Evolutionary conservation across 1,140 invertebrate species (phyloP).

Genomic region (Drosophila dunni): DNA sequence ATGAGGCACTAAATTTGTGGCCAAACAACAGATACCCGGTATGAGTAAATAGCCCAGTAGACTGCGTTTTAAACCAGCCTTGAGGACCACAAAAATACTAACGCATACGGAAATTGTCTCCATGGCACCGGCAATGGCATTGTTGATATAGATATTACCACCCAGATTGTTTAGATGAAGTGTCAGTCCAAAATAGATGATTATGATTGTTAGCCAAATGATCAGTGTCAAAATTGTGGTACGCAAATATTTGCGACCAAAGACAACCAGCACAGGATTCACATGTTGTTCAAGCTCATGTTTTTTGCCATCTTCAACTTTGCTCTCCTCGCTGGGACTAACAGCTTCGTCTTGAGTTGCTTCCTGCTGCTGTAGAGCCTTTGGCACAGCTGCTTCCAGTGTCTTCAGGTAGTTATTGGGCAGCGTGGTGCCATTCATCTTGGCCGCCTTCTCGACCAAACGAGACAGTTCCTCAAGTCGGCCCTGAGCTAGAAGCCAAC

Average conservation of each 20-base stretch:
- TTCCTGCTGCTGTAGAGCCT: slow-evolving; percentile 14
- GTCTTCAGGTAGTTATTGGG: slow-evolving; percentile 88
- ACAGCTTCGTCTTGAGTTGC: slow-evolving; percentile 24
- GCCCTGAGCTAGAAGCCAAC: slow-evolving; percentile 92
- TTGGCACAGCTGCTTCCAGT: slow-evolving; percentile 82
- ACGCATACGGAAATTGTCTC: slow-evolving; percentile 89
- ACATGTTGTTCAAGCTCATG: slow-evolving; percentile 41
- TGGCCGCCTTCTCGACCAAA: slow-evolving; percentile 89
- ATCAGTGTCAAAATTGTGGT: slow-evolving; percentile 88
- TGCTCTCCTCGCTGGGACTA: slow-evolving; percentile 28
- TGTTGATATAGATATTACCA: slow-evolving; percentile 89
- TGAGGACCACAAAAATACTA: slow-evolving; percentile 89
- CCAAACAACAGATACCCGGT: slow-evolving; percentile 87
- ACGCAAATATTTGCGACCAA: slow-evolving; percentile 86
- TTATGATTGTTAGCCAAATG: slow-evolving; percentile 89
- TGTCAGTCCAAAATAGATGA: slow-evolving; percentile 90
- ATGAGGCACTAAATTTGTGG: slow-evolving; percentile 85
- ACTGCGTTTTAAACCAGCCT: slow-evolving; percentile 88
- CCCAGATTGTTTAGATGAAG: slow-evolving; percentile 89
- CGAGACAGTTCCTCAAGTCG: slow-evolving; percentile 88
- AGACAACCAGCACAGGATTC: slow-evolving; percentile 87
- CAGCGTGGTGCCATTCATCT: slow-evolving; percentile 86
- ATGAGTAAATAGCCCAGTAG: slow-evolving; percentile 87
- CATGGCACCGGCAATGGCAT: slow-evolving; percentile 87
- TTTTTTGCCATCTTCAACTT: slow-evolving; percentile 1